phyloP scores from a whole-genome alignment of 2,888 invertebrate species.

The Bombyx huttoni region DNA sequence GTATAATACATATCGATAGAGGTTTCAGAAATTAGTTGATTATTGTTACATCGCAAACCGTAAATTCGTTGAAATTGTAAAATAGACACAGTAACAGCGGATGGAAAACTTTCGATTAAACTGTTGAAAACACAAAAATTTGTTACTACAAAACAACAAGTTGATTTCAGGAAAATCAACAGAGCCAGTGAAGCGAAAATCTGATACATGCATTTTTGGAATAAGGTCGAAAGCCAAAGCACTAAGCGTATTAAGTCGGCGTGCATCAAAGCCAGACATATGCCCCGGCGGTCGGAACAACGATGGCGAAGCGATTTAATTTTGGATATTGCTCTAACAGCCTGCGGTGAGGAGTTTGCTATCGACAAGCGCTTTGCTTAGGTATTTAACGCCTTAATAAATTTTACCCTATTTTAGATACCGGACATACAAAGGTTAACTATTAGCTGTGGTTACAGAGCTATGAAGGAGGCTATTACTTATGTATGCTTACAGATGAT shows the following conservation, averaged over 20 bases:
- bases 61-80: too few species aligned
- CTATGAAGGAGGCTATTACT: too few species aligned
- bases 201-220: not conserved
- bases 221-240: not conserved
- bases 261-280: slow-evolving; percentile 2
- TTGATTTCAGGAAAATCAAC: not conserved
- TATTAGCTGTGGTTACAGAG: not conserved
- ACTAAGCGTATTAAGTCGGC: not conserved
- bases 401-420: not conserved
- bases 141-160: too few species aligned
- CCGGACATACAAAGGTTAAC: not conserved
- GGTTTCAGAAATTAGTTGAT: too few species aligned
- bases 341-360: not conserved
- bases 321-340: slow-evolving; percentile 13
- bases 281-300: slow-evolving; percentile 8
- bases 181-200: not conserved
- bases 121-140: too few species aligned
- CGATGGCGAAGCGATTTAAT: slow-evolving; percentile 12
- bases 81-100: too few species aligned
- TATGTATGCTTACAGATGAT: not conserved
- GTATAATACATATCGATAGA: too few species aligned
- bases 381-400: slow-evolving; percentile 1
- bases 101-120: too few species aligned
- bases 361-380: slow-evolving; percentile 1
- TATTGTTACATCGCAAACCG: too few species aligned